Percentiles rank a stretch among this genome's conserved stretches.
phyloP scores from a whole-genome alignment of 2,113 vertebrate species.

The Falcunculus frontatus region DNA sequence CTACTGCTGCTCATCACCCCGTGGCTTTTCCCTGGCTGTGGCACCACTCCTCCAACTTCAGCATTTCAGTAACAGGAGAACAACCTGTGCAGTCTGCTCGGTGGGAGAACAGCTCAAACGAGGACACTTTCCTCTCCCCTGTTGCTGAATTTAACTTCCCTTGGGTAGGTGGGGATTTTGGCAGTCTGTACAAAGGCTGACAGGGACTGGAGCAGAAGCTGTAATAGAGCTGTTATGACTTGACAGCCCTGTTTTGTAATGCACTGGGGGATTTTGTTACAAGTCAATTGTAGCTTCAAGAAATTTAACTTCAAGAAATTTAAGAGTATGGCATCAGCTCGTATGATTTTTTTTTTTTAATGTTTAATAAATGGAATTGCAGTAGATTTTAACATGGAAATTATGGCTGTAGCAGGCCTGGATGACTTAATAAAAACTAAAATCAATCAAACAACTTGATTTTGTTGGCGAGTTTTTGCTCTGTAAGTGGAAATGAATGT shows the following conservation, averaged over 20 bases:
- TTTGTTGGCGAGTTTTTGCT: conserved; percentile 17
- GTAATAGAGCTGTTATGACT: conserved; percentile 45
- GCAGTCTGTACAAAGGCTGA: not conserved
- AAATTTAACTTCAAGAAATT: conserved; percentile 34
- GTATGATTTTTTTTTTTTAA: not conserved
- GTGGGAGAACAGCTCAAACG: not conserved
- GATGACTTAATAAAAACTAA: conserved; percentile 22
- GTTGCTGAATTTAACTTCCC: not conserved
- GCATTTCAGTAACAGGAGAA: not conserved
- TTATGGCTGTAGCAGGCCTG: not conserved
- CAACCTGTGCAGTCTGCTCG: not conserved
- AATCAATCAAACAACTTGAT: not conserved
- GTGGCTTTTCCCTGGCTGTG: not conserved
- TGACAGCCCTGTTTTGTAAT: conserved; percentile 43
- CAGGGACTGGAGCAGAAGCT: conserved; percentile 33
- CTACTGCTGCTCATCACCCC: not conserved
- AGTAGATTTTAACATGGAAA: not conserved
- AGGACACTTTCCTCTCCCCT: not conserved
- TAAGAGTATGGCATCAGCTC: not conserved
- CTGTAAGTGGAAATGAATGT: conserved; percentile 14
- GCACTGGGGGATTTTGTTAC: conserved; percentile 7
- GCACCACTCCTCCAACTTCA: not conserved
- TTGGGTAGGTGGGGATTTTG: conserved; percentile 4
- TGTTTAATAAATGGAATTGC: conserved; percentile 17
- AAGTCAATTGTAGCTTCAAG: conserved; percentile 21